Evolutionary conservation across 2,888 invertebrate species (phyloP), one percentile per base, ranked within the genome.

Genomic region (Epistrophella euchroma): DNA sequence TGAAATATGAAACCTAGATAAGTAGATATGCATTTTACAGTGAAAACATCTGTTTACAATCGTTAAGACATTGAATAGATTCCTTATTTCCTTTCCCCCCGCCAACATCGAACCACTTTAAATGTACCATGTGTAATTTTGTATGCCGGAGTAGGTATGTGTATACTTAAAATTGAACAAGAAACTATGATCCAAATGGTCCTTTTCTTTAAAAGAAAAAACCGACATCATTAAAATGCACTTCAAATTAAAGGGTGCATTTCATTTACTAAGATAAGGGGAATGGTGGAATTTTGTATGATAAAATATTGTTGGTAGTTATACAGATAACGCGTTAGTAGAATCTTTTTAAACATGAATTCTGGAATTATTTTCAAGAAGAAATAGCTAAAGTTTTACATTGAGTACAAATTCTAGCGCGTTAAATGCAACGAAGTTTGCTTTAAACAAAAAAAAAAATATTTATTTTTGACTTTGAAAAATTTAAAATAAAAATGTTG

Each of bases 181-280:
- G 32, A 55, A 55, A 55, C 1, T 55, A 32, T 32, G 32, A 52
- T 17, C 0, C 2, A 15, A 52, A 25, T n/a, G 15, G 15, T 52
- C 10, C 15, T 25, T 15, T 52, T 25, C n/a, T 1, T 25, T 52
- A 2, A 11, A 2, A 25, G 15, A 25, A 25, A 4, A n/a, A n/a
- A n/a, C n/a, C 2, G 15, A 15, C 6, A 25, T 52, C 25, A 15
- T 25, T 52, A 52, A 52, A 52, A 52, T 52, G 25, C 52, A 52
- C 52, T 52, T 25, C 4, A 52, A 52, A 52, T 25, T 52, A 15
- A 52, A 52, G 25, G 25, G 52, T 52, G 52, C 15, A 25, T 25
- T 25, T 52, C 4, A 15, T 28, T 28, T 28, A 45, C 6, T 37
- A 13, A 11, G 13, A 3, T 5, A 15, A 40, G 40, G 40, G 40